These are phyloP conservation scores for Calypte anna DNA, from an alignment of 2,113 vertebrate genomes.

Conservation along the genomic window DNA sequence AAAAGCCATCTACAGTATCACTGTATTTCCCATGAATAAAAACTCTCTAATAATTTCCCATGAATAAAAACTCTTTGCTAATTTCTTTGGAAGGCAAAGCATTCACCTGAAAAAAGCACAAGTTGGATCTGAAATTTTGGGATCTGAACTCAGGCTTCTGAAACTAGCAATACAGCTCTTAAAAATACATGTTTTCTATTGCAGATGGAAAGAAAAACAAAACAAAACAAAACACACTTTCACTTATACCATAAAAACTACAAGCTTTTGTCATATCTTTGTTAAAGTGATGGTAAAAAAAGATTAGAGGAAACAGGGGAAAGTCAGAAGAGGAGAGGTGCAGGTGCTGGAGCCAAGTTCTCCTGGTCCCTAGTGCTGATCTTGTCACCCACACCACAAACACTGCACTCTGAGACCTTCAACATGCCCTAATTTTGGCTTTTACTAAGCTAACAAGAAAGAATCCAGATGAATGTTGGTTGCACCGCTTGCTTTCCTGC, in stretches of 20 bases:
- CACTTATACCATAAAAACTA: not conserved
- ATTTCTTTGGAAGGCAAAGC: not conserved
- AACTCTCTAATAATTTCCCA: not conserved
- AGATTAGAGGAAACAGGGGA: not conserved
- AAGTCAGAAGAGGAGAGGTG: not conserved
- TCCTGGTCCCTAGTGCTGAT: not conserved
- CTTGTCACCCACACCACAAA: not conserved
- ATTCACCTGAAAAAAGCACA: not conserved
- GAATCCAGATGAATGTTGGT: not conserved
- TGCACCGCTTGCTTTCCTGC: not conserved
- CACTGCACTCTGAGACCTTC: not conserved
- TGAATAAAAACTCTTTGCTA: not conserved
- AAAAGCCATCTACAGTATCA: not conserved
- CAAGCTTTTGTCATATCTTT: not conserved
- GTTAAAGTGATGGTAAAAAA: rapidly evolving
- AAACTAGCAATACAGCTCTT: not conserved
- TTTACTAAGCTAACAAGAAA: not conserved
- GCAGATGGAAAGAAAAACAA: not conserved
- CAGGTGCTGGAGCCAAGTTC: not conserved
- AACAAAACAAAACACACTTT: not conserved
- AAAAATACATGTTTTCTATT: not conserved
- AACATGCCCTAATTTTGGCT: not conserved
- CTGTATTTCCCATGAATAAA: not conserved
- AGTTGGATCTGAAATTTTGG: not conserved
- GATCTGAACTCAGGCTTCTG: not conserved